Evolutionary conservation across 2,888 invertebrate species (phyloP), one percentile per base, ranked within the genome.

Genomic region (Orthosia cruda): DNA sequence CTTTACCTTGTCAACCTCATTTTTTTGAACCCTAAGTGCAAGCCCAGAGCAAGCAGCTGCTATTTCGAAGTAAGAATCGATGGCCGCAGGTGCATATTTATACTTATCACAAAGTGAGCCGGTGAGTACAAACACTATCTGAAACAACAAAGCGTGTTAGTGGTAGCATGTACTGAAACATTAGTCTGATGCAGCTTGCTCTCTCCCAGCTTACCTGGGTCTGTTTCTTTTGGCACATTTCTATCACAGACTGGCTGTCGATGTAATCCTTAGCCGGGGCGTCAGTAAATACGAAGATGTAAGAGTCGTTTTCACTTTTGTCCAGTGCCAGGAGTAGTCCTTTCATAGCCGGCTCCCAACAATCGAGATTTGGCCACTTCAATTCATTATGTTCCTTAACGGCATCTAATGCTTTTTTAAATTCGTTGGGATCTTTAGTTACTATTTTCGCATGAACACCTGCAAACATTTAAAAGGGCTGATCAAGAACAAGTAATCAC

Each of bases 181-280:
- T 40, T 40, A 40, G 7, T 40, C 40, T 40, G 1, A 40, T 40
- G 40, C 40, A 40, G 40, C 40, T 40, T 40, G 40, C 40, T 40
- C 40, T 40, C 40, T 40, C 40, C 40, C 40, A 9, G 40, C 40
- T 49, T 85, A 91, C 91, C 87, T 88, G 87, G 52, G 64, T 81
- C 47, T 89, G 87, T 71, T 89, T 91, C 40, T 82, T 76, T 71
- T 89, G 87, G 20, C 89, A 88, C 20, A 91, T 26, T 9, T 77
- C 80, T 65, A 75, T 87, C 3, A 91, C 82, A 45, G 45, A 80
- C 45, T 0, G 66, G 5, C 71, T 52, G 18, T 71, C 67, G 0
- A 0, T 0, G 18, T 81, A 64, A 73, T 92, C 92, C 45, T 81
- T 88, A 0, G 92, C 87, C 0, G 85, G 58, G 0, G 92, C 91